Evolutionary conservation across 2,113 vertebrate genomes (phyloP).

Genomic region (Perccottus glenii): DNA sequence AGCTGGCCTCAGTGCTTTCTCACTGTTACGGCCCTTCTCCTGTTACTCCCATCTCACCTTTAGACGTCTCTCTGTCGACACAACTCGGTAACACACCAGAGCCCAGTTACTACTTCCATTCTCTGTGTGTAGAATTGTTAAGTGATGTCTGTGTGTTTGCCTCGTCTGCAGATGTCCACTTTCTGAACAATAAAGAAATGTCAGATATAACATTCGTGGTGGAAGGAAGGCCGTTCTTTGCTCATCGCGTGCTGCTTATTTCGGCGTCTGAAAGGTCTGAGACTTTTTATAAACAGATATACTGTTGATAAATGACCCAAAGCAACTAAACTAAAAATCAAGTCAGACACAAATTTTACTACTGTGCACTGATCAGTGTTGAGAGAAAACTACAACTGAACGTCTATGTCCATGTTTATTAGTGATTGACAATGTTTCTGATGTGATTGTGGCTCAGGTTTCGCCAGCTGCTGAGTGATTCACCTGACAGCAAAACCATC

Average conservation of each 20-base stretch:
- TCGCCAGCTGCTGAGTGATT: constrained; percentile 83
- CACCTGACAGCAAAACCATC: constrained; percentile 74
- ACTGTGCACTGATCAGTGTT: too few relatives aligned
- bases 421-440: background rate
- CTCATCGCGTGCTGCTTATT: constrained; percentile 92
- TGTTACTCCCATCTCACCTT: constrained; percentile 80
- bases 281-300: too few relatives aligned
- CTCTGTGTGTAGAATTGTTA: background rate
- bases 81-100: constrained; percentile 83
- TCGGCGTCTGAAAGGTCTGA: constrained; percentile 90
- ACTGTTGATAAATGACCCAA: too few relatives aligned
- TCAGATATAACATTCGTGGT: constrained; percentile 92
- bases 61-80: constrained; percentile 83
- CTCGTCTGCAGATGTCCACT: constrained; percentile 84
- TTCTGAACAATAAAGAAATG: constrained; percentile 96
- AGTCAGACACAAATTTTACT: too few relatives aligned
- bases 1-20: constrained; percentile 84
- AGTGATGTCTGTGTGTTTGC: background rate
- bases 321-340: too few relatives aligned
- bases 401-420: too few relatives aligned
- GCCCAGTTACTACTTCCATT: accelerated
- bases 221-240: constrained; percentile 88
- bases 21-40: constrained; percentile 86
- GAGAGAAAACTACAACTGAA: too few relatives aligned
- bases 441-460: constrained; percentile 79